A percentile compares a stretch with the other conserved stretches of the same genome.
Evolutionary conservation across 2,888 invertebrate species (phyloP).

Genomic region (Polymixis lichenea): DNA sequence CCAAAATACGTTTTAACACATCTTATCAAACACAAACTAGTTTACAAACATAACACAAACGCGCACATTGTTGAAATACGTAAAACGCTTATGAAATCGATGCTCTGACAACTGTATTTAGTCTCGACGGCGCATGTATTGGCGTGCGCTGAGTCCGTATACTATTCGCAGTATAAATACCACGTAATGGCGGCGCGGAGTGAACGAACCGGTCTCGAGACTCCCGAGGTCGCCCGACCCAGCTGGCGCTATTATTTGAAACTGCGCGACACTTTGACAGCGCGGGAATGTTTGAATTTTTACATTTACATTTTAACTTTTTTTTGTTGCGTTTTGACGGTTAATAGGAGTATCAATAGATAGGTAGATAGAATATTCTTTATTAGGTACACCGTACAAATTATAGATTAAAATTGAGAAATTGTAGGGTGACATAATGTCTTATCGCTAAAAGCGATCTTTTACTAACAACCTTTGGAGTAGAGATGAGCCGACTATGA

Average conservation of each 20-base stretch:
- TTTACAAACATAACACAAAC: slow-evolving; percentile 20
- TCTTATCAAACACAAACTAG: slow-evolving; percentile 1
- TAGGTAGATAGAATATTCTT: too few species aligned
- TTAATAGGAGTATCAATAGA: background rate
- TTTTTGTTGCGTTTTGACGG: background rate
- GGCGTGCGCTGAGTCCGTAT: slow-evolving; percentile 63
- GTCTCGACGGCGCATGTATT: slow-evolving; percentile 52
- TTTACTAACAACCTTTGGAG: too few species aligned
- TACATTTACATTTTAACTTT: slow-evolving; percentile 8
- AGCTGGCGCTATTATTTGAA: slow-evolving; percentile 33
- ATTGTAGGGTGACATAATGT: too few species aligned
- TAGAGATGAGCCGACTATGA: too few species aligned
- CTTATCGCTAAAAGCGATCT: too few species aligned
- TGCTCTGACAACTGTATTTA: slow-evolving; percentile 36
- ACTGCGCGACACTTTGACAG: slow-evolving; percentile 47
- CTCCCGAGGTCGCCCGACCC: slow-evolving; percentile 5
- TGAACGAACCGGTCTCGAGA: slow-evolving; percentile 47
- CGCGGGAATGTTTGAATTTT: slow-evolving; percentile 56
- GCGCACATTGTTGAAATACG: slow-evolving; percentile 36
- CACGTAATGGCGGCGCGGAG: slow-evolving; percentile 50
- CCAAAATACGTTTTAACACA: slow-evolving; percentile 5
- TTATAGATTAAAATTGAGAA: too few species aligned
- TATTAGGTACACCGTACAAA: too few species aligned
- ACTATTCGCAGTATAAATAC: slow-evolving; percentile 45
- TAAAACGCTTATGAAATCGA: slow-evolving; percentile 30